Conservation (phyloP, 23 tunicate genomes). For the Halocynthia roretzi region DNA sequence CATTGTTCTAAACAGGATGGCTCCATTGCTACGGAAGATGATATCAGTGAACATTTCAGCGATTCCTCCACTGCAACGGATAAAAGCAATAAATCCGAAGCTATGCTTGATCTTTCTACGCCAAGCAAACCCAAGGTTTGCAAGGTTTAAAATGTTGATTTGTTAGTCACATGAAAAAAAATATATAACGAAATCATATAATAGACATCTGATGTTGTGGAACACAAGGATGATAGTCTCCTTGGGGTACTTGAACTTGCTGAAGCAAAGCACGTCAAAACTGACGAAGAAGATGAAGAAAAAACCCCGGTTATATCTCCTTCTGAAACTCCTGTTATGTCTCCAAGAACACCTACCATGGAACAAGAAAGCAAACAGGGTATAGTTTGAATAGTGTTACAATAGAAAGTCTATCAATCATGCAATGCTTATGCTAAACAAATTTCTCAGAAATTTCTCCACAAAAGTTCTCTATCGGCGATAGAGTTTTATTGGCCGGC, state of each 20-base stretch:
- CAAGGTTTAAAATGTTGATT: no score
- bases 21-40: conserved; percentile 53
- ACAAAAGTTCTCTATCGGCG: conserved; percentile 5
- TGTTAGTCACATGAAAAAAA: no score
- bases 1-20: not conserved
- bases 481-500: conserved; percentile 10
- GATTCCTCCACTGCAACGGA: conserved; percentile 25
- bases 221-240: no score
- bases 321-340: conserved; percentile 9
- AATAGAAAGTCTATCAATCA: no score
- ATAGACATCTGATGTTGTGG: no score
- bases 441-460: not conserved
- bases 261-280: no score
- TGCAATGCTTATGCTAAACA: no score
- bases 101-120: conserved; percentile 19
- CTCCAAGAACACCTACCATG: not conserved
- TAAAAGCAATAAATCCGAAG: conserved; percentile 23
- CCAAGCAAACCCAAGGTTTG: not conserved
- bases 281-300: conserved; percentile 41
- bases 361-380: not conserved
- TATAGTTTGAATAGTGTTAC: no score
- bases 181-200: no score
- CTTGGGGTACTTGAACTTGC: no score
- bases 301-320: conserved; percentile 68
- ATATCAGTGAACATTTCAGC: conserved; percentile 53